Base-by-base conservation (phyloP, 2,888 invertebrate species). In the Venusia cambrica region DNA sequence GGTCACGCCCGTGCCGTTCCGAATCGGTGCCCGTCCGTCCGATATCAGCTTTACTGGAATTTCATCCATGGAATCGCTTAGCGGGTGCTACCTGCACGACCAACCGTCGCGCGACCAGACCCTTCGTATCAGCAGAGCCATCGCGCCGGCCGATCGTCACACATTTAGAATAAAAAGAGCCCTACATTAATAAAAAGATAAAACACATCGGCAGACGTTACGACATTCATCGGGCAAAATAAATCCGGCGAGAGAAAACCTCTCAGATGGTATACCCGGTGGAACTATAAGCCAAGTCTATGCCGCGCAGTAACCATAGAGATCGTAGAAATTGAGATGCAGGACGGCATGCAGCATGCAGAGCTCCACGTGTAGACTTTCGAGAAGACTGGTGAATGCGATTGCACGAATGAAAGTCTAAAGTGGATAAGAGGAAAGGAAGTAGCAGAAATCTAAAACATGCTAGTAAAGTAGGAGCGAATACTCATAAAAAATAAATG, bases 241-340 rank as follows among this genome's bases (percentile, higher is more conserved):
- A 60, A 56, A 60, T 62, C 64, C 62, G 62, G 66, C 77, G 40
- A 45, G 42, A 44, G 26, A 22, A 73, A 80, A 76, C 76, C 79
- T 71, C 72, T 66, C 68, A 60, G 60, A 68, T 72, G 73, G 73
- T 69, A 73, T 67, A 73, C 72, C 73, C 73, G 67, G 62, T 68
- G 63, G 73, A 74, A 78, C 78, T 83, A 81, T 74, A 85, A 85
- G 87, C 87, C 78, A 84, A 75, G 67, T 79, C 81, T 87, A 85
- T 81, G 87, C 87, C 87, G 80, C 87, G 84, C 87, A 85, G 87
- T 87, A 87, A 87, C 87, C 87, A 87, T 87, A 87, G 87, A 87
- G 83, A 87, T 87, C 87, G 87, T 87, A 85, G 83, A 80, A 81
- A 75, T 58, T 78, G 75, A 75, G 68, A 81, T 83, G 83, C 84